Evolutionary conservation across 1,140 invertebrate genomes (phyloP).

Genomic region (Sipha flava): DNA sequence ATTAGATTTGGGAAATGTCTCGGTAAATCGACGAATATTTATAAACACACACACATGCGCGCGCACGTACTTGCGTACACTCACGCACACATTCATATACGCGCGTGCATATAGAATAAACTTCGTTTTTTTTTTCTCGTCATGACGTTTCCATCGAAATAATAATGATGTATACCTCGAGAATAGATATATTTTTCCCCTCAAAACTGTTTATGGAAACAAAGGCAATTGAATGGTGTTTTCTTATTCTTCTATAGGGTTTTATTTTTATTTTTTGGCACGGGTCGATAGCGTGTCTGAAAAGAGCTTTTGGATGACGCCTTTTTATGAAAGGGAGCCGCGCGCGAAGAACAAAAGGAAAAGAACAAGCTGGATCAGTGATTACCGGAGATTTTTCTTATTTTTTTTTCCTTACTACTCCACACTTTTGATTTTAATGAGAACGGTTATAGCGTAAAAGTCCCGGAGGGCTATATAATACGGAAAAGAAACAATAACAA

Average conservation of each 20-base stretch:
- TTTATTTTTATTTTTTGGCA: not conserved
- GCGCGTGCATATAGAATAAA: not conserved
- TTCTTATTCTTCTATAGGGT: not conserved
- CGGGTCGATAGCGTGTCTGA: not conserved
- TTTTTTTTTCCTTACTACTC: not conserved
- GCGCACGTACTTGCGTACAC: not conserved
- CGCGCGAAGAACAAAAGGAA: constrained; percentile 2
- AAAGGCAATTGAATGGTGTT: constrained; percentile 11
- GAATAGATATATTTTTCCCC: not conserved
- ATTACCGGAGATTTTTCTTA: not conserved
- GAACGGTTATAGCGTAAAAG: constrained; percentile 5
- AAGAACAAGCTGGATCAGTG: constrained; percentile 11
- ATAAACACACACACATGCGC: not conserved
- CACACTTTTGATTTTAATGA: constrained; percentile 30
- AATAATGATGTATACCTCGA: constrained; percentile 10
- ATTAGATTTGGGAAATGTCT: constrained; percentile 1
- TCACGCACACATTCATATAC: no score
- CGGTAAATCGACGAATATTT: constrained; percentile 9
- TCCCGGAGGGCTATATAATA: not conserved
- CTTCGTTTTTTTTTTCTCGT: not conserved
- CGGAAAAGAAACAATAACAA: constrained; percentile 7
- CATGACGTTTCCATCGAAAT: not conserved
- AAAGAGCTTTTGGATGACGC: not conserved
- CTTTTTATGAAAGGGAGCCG: not conserved
- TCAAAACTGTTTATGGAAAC: constrained; percentile 27